Percentiles rank a stretch among this genome's conserved stretches.
Conservation (phyloP, 2,888 invertebrate genomes). For the Mesoligia furuncula region DNA sequence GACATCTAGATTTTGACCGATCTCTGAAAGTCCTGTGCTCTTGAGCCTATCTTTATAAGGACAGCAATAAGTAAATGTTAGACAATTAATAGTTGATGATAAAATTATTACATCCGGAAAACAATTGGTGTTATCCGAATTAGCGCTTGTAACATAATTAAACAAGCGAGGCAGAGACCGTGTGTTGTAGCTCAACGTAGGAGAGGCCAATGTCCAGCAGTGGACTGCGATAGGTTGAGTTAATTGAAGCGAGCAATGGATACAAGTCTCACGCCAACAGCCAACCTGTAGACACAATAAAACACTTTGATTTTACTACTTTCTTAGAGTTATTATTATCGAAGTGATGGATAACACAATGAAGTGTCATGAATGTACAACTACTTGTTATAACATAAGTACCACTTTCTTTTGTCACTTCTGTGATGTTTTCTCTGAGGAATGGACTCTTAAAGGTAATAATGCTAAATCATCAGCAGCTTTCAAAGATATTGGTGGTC, state of each 20-base stretch:
- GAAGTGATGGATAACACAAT: constrained; percentile 24
- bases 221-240: not conserved
- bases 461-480: constrained; percentile 28
- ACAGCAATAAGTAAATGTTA: not conserved
- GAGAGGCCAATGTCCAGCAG: too few species aligned
- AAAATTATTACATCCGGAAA: not conserved
- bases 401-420: constrained; percentile 33
- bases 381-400: constrained; percentile 12
- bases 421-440: constrained; percentile 7
- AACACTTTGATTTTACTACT: constrained; percentile 2
- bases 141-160: not conserved
- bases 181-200: not conserved
- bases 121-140: not conserved
- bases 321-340: constrained; percentile 1
- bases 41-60: not conserved
- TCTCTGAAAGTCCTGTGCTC: not conserved
- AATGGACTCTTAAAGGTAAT: not conserved
- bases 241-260: not conserved
- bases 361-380: constrained; percentile 35
- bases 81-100: not conserved
- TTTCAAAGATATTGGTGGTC: constrained; percentile 26
- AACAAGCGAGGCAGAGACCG: too few species aligned
- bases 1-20: not conserved
- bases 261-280: not conserved
- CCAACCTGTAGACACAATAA: not conserved